phyloP scores from a whole-genome alignment of 92 coral and sea anemone genomes.

The Zoanthus sociatus region DNA sequence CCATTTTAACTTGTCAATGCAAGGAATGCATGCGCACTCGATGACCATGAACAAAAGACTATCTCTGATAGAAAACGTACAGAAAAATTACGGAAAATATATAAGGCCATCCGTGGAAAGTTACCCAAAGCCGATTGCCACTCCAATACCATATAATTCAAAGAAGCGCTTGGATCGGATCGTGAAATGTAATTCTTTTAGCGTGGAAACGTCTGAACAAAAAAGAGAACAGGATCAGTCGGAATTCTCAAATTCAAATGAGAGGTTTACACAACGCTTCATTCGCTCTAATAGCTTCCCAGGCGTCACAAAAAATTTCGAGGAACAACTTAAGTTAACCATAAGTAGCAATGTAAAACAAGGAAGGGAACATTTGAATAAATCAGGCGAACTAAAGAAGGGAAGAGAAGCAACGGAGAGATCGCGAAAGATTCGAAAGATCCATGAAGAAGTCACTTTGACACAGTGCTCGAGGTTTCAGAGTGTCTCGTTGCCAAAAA shows the following conservation, averaged over 20 bases:
- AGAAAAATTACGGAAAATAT: slow-evolving; percentile 35
- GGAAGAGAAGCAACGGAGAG: slow-evolving; percentile 3
- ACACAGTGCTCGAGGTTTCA: background rate
- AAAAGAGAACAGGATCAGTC: background rate
- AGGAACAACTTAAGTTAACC: background rate
- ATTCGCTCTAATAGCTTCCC: slow-evolving; percentile 39
- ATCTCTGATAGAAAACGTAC: slow-evolving; percentile 35
- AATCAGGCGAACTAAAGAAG: background rate
- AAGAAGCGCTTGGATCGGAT: background rate
- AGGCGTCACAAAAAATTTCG: background rate
- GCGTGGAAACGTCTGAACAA: background rate
- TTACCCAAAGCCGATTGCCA: too few relatives aligned
- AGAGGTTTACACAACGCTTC: background rate
- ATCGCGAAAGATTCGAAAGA: slow-evolving; percentile 20
- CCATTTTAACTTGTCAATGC: slow-evolving; percentile 6
- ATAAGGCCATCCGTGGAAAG: background rate
- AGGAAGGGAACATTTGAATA: background rate
- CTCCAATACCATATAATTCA: background rate
- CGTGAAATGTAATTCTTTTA: background rate
- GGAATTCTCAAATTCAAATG: too few relatives aligned
- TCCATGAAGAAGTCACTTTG: slow-evolving; percentile 12
- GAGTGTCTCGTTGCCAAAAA: slow-evolving; percentile 7
- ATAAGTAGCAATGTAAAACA: background rate
- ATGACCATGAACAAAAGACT: slow-evolving; percentile 16
- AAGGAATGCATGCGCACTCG: slow-evolving; percentile 15